phyloP scores from a whole-genome alignment of 1,140 invertebrate species.

The Medauroidea extradentata region DNA sequence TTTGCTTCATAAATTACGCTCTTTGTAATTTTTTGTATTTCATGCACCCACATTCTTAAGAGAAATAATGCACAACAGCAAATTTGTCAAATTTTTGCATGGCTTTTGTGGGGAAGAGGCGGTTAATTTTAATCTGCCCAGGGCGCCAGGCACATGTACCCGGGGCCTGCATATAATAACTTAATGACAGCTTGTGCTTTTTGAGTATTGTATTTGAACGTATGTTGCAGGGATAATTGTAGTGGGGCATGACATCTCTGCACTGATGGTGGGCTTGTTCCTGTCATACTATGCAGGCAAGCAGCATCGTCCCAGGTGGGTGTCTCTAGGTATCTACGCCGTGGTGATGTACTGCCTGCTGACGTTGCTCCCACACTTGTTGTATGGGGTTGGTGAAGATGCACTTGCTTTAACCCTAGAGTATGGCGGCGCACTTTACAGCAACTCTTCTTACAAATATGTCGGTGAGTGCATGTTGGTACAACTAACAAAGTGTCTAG shows the following conservation, averaged over 20 bases:
- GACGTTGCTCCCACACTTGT: constrained; percentile 64
- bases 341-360: constrained; percentile 63
- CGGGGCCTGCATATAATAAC: too few relatives aligned
- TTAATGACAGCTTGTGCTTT: too few relatives aligned
- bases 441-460: constrained; percentile 14
- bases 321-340: constrained; percentile 62
- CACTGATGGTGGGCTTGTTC: constrained; percentile 53
- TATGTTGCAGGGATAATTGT: constrained; percentile 56
- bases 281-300: constrained; percentile 64
- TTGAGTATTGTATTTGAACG: too few relatives aligned
- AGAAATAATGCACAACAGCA: too few relatives aligned
- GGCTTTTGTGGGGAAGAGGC: too few relatives aligned
- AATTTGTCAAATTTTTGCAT: too few relatives aligned
- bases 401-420: constrained; percentile 60
- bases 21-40: too few relatives aligned
- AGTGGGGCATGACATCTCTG: constrained; percentile 63
- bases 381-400: constrained; percentile 67
- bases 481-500: too few relatives aligned
- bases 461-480: constrained; percentile 16
- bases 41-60: too few relatives aligned
- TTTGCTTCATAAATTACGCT: too few relatives aligned
- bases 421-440: constrained; percentile 41
- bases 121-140: too few relatives aligned
- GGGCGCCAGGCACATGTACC: too few relatives aligned
- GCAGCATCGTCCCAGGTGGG: constrained; percentile 66